phyloP scores from a whole-genome alignment of 2,113 vertebrate species.

The Nanorana parkeri region DNA sequence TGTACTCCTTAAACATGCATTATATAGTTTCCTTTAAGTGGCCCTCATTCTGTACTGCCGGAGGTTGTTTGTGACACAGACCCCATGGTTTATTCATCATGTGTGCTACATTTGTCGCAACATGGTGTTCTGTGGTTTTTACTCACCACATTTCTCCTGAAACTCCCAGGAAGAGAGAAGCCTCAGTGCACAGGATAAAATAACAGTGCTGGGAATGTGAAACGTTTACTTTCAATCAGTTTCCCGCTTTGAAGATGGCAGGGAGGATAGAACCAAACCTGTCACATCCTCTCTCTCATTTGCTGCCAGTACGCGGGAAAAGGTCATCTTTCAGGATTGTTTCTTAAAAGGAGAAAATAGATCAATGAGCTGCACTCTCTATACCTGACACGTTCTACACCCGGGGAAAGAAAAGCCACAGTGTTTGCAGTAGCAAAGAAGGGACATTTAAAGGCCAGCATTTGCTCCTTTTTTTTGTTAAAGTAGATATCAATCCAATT shows the following conservation, averaged over 20 bases:
- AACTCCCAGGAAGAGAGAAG: background rate
- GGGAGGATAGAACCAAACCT: background rate
- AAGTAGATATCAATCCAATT: too few relatives aligned
- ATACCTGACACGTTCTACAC: conserved; percentile 15
- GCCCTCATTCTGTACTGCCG: too few relatives aligned
- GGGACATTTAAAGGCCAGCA: background rate
- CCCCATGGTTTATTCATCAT: too few relatives aligned
- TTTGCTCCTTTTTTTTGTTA: background rate
- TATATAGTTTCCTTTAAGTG: too few relatives aligned
- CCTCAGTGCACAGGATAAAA: background rate
- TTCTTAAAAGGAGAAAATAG: conserved; percentile 42
- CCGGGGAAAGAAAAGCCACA: background rate
- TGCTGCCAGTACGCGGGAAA: background rate
- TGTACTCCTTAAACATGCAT: too few relatives aligned
- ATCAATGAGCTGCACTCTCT: conserved; percentile 28
- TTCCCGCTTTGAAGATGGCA: conserved; percentile 15
- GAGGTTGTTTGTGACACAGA: too few relatives aligned
- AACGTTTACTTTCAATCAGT: conserved; percentile 28
- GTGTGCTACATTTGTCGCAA: too few relatives aligned
- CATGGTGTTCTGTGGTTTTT: too few relatives aligned
- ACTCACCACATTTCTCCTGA: background rate
- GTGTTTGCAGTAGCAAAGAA: background rate
- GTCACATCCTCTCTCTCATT: conserved; percentile 33
- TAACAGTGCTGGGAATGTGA: background rate
- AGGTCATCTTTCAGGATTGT: conserved; percentile 37